Conservation (phyloP, 92 coral and sea anemone genomes). For the Ricordea florida region DNA sequence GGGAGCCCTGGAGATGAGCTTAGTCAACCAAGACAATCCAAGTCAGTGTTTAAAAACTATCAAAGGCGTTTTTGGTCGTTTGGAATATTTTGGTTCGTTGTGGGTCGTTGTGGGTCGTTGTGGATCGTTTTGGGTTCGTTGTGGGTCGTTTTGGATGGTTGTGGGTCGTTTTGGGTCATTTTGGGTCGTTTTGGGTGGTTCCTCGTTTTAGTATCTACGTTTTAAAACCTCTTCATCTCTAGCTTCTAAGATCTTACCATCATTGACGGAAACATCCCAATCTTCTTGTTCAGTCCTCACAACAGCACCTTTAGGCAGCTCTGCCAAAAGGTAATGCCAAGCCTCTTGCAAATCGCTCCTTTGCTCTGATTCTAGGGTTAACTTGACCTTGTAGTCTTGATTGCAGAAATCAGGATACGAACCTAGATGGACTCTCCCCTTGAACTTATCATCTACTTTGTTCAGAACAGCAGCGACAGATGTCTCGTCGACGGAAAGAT, state of each 20-base stretch:
- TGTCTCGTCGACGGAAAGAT: slow-evolving; percentile 77
- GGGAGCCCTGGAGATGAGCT: too few species aligned
- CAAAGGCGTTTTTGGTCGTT: too few species aligned
- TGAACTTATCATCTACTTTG: slow-evolving; percentile 78
- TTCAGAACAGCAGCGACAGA: slow-evolving; percentile 70
- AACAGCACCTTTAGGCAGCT: slow-evolving; percentile 65
- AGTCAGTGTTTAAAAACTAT: too few species aligned
- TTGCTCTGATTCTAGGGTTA: slow-evolving; percentile 80
- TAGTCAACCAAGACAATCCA: too few species aligned
- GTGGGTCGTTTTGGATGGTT: too few species aligned
- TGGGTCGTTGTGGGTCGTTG: too few species aligned
- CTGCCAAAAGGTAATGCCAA: slow-evolving; percentile 62
- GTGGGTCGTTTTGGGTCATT: too few species aligned
- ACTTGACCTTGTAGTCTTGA: slow-evolving; percentile 71
- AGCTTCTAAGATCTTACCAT: slow-evolving; percentile 3
- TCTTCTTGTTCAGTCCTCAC: slow-evolving; percentile 59
- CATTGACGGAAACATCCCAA: neutral
- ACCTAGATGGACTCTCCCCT: slow-evolving; percentile 78
- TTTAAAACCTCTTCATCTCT: too few species aligned
- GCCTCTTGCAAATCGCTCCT: slow-evolving; percentile 66
- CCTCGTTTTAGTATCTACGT: too few species aligned
- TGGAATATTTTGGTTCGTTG: too few species aligned
- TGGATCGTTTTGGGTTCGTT: too few species aligned
- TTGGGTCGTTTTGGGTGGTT: too few species aligned
- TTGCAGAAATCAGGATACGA: slow-evolving; percentile 83